Evolutionary conservation across 2,888 invertebrate genomes (phyloP).

Genomic region (Ganaspis brasiliensis): DNA sequence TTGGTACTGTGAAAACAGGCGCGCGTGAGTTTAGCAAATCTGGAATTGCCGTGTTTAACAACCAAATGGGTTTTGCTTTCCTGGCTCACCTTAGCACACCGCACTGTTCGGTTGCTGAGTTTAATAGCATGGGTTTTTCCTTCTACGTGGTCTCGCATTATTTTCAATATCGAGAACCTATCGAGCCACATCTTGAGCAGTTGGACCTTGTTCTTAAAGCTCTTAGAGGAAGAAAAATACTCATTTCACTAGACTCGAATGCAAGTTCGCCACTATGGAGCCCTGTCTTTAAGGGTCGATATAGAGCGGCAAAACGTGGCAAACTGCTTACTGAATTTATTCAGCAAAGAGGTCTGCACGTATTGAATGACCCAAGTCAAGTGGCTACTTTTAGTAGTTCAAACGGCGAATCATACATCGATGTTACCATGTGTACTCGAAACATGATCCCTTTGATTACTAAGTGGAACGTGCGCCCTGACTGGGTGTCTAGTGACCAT

Average conservation of each 20-base stretch:
- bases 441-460: neutral
- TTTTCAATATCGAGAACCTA: conserved; percentile 49
- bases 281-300: neutral
- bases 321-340: conserved; percentile 49
- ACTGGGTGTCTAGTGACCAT: neutral
- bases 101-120: conserved; percentile 46
- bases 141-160: conserved; percentile 54
- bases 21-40: neutral
- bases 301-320: conserved; percentile 44
- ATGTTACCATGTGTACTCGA: neutral
- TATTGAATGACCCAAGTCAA: conserved; percentile 44
- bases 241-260: conserved; percentile 49
- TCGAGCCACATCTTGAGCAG: conserved; percentile 49
- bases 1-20: neutral
- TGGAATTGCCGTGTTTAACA: neutral
- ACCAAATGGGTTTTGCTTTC: neutral
- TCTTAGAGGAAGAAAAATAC: conserved; percentile 49
- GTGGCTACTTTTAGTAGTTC: conserved; percentile 38
- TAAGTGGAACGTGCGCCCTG: neutral
- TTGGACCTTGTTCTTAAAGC: conserved; percentile 47
- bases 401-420: neutral
- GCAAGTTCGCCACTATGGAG: conserved; percentile 46
- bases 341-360: neutral
- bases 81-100: conserved; percentile 43
- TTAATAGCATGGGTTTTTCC: conserved; percentile 47